phyloP scores from a whole-genome alignment of 2,797 vertebrate genomes.

The Liparis tanakae region DNA sequence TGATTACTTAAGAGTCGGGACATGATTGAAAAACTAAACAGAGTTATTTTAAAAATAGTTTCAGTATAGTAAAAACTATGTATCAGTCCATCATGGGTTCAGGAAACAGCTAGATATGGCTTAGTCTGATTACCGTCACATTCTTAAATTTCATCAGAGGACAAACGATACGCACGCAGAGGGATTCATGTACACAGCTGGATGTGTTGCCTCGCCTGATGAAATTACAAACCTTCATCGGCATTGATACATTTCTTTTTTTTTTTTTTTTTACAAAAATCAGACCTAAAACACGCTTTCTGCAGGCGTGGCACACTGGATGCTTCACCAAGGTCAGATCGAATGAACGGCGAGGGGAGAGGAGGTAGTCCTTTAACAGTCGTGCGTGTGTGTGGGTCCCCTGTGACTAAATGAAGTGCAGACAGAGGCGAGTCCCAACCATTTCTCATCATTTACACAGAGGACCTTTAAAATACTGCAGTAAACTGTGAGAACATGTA shows the following conservation, averaged over 20 bases:
- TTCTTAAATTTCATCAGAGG: conserved; percentile 67
- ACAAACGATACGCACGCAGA: conserved; percentile 44
- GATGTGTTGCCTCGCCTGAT: conserved; percentile 38
- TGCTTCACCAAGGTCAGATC: conserved; percentile 17
- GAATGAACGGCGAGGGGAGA: conserved; percentile 43
- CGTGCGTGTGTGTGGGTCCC: conserved; percentile 55
- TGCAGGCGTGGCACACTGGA: conserved; percentile 43
- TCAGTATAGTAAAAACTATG: conserved; percentile 70
- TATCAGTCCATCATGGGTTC: conserved; percentile 54
- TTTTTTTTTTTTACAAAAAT: not conserved
- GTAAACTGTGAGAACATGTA: conserved; percentile 39
- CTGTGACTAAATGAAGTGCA: conserved; percentile 31
- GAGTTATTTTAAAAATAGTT: conserved; percentile 65
- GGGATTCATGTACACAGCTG: conserved; percentile 29
- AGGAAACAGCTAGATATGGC: conserved; percentile 76
- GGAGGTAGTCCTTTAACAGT: conserved; percentile 76
- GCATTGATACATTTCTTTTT: conserved; percentile 1
- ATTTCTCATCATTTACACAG: conserved; percentile 32
- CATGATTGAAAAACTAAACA: conserved; percentile 45
- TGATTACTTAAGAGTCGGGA: conserved; percentile 57
- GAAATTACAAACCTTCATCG: conserved; percentile 45
- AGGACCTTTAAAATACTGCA: conserved; percentile 55
- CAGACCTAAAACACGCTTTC: conserved; percentile 38
- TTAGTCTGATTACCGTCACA: conserved; percentile 74
- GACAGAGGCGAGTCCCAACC: conserved; percentile 17